phyloP scores from a whole-genome alignment of 2,113 vertebrate species.

The Gallinago jamesoni region DNA sequence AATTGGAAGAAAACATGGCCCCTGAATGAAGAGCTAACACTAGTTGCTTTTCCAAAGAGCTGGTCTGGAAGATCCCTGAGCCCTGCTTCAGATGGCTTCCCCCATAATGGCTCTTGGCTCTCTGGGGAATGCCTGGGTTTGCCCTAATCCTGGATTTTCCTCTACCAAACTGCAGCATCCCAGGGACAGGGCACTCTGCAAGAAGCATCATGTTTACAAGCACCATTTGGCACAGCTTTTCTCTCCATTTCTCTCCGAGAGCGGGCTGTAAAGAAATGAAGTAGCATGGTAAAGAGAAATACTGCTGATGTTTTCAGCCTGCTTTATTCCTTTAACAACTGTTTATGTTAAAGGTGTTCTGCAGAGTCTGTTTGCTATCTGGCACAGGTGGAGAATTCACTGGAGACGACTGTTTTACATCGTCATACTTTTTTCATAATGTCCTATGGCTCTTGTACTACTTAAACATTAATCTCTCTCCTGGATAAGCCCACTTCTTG shows the following conservation, averaged over 20 bases:
- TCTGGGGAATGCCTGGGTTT: neutral
- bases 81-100: neutral
- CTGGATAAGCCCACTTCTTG: too few species aligned
- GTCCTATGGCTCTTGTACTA: too few species aligned
- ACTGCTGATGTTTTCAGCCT: neutral
- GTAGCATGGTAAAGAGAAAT: neutral
- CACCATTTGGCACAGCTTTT: neutral
- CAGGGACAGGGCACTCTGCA: neutral
- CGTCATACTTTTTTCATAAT: neutral
- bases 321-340: neutral
- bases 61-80: neutral
- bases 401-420: accelerated
- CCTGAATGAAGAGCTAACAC: neutral
- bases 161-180: neutral
- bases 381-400: neutral
- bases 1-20: neutral
- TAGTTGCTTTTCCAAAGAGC: neutral
- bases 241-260: neutral
- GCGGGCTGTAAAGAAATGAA: neutral
- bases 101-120: neutral
- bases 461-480: too few species aligned
- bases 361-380: neutral
- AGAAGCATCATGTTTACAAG: neutral
- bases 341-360: neutral
- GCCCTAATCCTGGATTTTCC: neutral